Conservation (phyloP, 2,113 vertebrate genomes). For the Phylloscopus trochilus region DNA sequence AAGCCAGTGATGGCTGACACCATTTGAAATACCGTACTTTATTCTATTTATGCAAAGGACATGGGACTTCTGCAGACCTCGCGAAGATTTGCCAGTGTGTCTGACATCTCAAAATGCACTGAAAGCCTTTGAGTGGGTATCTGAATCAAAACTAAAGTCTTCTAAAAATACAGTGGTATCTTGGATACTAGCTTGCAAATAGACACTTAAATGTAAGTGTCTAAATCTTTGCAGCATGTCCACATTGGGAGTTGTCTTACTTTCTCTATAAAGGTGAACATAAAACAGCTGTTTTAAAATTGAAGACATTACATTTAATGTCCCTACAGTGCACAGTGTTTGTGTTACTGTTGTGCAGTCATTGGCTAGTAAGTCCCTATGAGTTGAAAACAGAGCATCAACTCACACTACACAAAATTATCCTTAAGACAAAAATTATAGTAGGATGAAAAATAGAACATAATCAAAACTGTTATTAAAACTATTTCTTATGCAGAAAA, state of each 20-base stretch:
- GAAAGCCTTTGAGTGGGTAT: neutral
- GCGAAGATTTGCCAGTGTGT: neutral
- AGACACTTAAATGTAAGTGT: neutral
- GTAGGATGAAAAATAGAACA: neutral
- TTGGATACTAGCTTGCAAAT: neutral
- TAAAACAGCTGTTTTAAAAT: neutral
- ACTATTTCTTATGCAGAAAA: neutral
- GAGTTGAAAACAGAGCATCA: neutral
- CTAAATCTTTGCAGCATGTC: neutral
- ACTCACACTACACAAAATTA: neutral
- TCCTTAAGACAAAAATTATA: neutral
- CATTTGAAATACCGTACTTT: neutral
- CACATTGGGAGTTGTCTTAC: neutral
- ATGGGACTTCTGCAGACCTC: neutral
- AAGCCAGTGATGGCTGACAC: neutral
- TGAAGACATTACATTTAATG: neutral
- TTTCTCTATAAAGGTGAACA: neutral
- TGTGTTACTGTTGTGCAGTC: neutral
- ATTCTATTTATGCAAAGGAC: neutral
- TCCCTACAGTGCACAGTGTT: accelerated
- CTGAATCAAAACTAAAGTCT: neutral
- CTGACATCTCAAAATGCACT: neutral
- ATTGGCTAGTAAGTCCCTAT: neutral
- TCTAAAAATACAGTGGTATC: neutral
- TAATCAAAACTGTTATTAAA: neutral